phyloP scores from a whole-genome alignment of 1,140 invertebrate species.

The Acyrthosiphon pisum region DNA sequence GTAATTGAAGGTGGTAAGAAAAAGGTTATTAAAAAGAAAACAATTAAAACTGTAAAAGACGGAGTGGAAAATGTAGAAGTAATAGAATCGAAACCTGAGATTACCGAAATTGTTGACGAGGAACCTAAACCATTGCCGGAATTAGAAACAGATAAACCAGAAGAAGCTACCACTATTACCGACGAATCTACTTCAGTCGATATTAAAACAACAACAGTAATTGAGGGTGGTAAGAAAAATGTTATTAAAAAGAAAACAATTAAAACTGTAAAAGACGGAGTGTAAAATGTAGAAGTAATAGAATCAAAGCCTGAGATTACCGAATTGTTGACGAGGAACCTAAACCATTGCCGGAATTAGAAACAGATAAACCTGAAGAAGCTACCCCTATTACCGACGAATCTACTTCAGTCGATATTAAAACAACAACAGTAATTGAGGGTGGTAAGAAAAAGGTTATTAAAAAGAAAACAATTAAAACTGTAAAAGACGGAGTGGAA shows the following conservation, averaged over 20 bases:
- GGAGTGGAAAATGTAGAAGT: neutral
- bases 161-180: neutral
- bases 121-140: neutral
- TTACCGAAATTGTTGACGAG: neutral
- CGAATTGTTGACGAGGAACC: no score
- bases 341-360: no score
- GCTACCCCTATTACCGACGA: neutral
- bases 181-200: no score
- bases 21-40: neutral
- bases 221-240: conserved; percentile 49
- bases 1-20: neutral
- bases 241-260: conserved; percentile 60
- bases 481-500: no score
- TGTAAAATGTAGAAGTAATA: no score
- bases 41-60: neutral
- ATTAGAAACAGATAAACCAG: no score
- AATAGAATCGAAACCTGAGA: neutral
- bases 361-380: no score
- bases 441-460: conserved; percentile 60
- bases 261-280: no score
- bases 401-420: neutral
- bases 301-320: no score
- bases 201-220: neutral
- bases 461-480: conserved; percentile 7
- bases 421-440: neutral